Conservation (phyloP, 1,140 invertebrate genomes). For the Drosophila bipectinata region DNA sequence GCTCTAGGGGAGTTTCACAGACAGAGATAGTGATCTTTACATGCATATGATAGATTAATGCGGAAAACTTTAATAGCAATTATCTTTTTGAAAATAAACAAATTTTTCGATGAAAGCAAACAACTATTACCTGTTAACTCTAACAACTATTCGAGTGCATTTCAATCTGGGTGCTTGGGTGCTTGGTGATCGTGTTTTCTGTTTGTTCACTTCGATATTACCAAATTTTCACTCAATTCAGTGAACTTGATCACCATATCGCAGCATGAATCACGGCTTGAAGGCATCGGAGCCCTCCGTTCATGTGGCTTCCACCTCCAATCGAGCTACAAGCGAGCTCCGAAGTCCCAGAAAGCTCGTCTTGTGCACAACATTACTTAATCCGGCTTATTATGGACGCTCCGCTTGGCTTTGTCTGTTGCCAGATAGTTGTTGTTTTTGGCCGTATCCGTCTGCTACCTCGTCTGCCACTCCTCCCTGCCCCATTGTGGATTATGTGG, state of each 20-base stretch:
- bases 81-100: background rate
- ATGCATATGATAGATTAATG: constrained; percentile 4
- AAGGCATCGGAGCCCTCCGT: constrained; percentile 27
- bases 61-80: background rate
- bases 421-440: constrained; percentile 11
- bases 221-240: constrained; percentile 42
- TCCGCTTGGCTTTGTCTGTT: constrained; percentile 52
- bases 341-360: constrained; percentile 14
- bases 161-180: background rate
- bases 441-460: constrained; percentile 27
- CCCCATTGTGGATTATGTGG: constrained; percentile 18
- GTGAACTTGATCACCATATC: constrained; percentile 45
- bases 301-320: constrained; percentile 23
- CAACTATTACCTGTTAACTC: background rate
- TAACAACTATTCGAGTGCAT: background rate
- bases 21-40: constrained; percentile 13
- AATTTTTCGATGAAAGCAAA: background rate
- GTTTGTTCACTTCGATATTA: constrained; percentile 12
- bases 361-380: constrained; percentile 67
- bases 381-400: constrained; percentile 78
- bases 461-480: constrained; percentile 23
- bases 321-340: background rate
- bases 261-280: constrained; percentile 38
- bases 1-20: constrained; percentile 1
- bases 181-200: constrained; percentile 25